Conservation (phyloP, 2,113 vertebrate species). For the Castor canadensis region DNA sequence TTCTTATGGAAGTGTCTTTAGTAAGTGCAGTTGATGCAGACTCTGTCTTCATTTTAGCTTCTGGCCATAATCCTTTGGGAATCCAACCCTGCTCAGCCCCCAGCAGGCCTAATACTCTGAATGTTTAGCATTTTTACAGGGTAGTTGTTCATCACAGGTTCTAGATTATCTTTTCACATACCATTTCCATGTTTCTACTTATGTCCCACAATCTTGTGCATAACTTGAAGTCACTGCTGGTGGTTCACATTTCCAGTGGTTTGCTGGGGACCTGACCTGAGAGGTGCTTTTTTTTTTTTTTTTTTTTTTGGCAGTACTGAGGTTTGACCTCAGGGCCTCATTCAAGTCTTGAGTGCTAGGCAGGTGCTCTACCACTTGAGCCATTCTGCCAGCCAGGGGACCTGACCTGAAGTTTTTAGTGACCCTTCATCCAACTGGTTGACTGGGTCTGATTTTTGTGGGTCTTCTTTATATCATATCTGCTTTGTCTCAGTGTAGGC, state of each 20-base stretch:
- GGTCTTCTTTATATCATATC: not conserved
- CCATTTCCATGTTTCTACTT: conserved; percentile 21
- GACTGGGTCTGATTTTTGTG: not conserved
- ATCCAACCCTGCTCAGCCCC: not conserved
- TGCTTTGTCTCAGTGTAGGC: not conserved
- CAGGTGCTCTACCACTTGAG: too few relatives aligned
- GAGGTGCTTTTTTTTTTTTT: too few relatives aligned
- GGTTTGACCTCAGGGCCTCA: too few relatives aligned
- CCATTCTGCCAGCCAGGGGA: too few relatives aligned
- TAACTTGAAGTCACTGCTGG: not conserved
- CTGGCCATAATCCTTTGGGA: conserved; percentile 16
- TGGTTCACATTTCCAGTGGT: not conserved
- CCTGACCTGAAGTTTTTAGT: not conserved
- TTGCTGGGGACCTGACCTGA: too few relatives aligned
- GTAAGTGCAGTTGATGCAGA: not conserved
- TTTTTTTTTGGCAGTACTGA: too few relatives aligned
- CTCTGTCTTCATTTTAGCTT: not conserved
- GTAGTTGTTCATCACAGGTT: not conserved
- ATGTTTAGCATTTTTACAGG: not conserved
- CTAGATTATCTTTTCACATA: conserved; percentile 66
- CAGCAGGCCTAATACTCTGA: not conserved
- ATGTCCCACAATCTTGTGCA: too few relatives aligned
- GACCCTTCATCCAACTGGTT: not conserved
- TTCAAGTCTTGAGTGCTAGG: too few relatives aligned
- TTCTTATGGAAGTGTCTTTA: not conserved